A percentile compares a stretch with the other conserved stretches of the same genome.
Conservation (phyloP, 92 coral and sea anemone species). For the Porites divaricata region DNA sequence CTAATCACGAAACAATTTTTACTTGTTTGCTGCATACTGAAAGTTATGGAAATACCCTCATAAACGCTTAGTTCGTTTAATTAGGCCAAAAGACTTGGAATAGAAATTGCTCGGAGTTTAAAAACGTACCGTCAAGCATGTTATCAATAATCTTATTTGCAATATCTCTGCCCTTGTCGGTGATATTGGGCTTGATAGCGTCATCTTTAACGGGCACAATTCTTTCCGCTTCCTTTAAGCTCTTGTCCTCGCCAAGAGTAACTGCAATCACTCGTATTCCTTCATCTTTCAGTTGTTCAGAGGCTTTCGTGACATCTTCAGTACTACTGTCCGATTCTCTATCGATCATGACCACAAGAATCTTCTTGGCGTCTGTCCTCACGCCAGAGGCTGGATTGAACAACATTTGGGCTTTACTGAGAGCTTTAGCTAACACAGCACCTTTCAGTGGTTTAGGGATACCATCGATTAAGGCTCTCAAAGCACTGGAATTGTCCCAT, state of each 20-base stretch:
- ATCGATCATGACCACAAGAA: constrained; percentile 82
- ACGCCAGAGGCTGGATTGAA: constrained; percentile 67
- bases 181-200: constrained; percentile 44
- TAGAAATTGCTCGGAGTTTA: not conserved
- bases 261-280: constrained; percentile 84
- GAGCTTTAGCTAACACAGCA: constrained; percentile 62
- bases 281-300: constrained; percentile 60
- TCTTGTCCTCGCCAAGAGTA: constrained; percentile 76
- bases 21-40: no score
- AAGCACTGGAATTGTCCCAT: constrained; percentile 14
- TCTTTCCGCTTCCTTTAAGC: constrained; percentile 56
- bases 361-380: constrained; percentile 77
- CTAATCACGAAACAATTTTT: no score
- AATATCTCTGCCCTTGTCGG: constrained; percentile 53
- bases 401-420: constrained; percentile 54
- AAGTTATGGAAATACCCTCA: no score
- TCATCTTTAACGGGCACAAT: constrained; percentile 54
- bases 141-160: constrained; percentile 55
- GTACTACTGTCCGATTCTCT: constrained; percentile 64
- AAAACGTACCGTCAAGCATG: constrained; percentile 49
- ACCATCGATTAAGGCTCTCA: constrained; percentile 44
- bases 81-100: no score
- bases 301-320: constrained; percentile 36
- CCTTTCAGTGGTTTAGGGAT: constrained; percentile 48
- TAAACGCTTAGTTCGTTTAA: no score